Conservation (phyloP, 2,113 vertebrate genomes). For the Oxyura jamaicensis region DNA sequence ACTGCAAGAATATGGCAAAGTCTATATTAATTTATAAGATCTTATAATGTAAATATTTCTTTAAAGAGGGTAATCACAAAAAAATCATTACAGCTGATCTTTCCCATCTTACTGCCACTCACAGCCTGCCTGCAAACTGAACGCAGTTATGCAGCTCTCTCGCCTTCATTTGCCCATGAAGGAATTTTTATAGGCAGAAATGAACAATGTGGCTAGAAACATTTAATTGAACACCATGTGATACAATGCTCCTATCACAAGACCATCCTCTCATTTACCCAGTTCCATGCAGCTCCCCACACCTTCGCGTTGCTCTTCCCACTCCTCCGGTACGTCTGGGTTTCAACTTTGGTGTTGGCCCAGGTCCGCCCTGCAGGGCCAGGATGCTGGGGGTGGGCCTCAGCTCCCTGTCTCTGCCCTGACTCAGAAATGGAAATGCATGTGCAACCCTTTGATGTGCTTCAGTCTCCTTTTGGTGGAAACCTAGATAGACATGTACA, state of each 20-base stretch:
- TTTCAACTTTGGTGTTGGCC: rapidly evolving
- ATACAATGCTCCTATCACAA: not conserved
- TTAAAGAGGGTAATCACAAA: not conserved
- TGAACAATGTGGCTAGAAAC: not conserved
- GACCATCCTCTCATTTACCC: not conserved
- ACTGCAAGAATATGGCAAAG: not conserved
- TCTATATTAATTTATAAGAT: not conserved
- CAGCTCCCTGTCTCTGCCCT: not conserved
- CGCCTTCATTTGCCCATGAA: not conserved
- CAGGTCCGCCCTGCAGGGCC: rapidly evolving
- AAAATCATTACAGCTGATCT: not conserved
- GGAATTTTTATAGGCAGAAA: not conserved
- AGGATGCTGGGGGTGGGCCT: not conserved
- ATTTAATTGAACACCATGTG: not conserved
- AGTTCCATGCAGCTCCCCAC: not conserved
- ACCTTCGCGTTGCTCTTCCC: rapidly evolving
- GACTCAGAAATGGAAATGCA: not conserved
- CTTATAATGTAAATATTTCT: not conserved
- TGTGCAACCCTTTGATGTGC: too few relatives aligned
- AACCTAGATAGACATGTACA: not conserved
- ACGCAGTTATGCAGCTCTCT: not conserved
- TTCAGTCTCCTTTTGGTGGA: not conserved
- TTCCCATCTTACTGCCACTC: not conserved
- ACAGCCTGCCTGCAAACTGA: not conserved
- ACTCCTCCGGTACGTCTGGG: rapidly evolving